phyloP scores from a whole-genome alignment of 2,888 invertebrate genomes.

The Ctenicera cuprea region DNA sequence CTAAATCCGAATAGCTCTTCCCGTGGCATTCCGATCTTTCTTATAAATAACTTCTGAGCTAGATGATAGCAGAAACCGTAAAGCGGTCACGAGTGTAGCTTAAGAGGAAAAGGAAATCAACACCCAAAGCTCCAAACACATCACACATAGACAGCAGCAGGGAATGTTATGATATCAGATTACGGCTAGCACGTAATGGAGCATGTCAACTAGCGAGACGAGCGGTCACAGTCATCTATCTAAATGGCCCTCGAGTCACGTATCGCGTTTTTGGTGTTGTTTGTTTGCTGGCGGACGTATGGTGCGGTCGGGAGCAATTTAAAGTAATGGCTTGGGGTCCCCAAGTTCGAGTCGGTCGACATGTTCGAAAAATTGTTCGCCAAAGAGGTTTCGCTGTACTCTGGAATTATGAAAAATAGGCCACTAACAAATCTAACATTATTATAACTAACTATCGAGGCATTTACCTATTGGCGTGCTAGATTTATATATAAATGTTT shows the following conservation, averaged over 20 bases:
- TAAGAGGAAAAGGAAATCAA: slow-evolving; percentile 46
- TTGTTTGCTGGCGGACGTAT: slow-evolving; percentile 59
- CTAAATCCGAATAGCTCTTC: not conserved
- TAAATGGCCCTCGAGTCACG: slow-evolving; percentile 62
- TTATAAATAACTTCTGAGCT: not conserved
- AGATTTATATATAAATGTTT: too few relatives aligned
- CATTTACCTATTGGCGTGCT: too few relatives aligned
- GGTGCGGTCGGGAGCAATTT: slow-evolving; percentile 56
- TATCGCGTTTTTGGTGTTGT: slow-evolving; percentile 62
- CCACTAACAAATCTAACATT: not conserved
- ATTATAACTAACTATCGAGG: not conserved
- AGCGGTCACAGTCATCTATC: slow-evolving; percentile 61
- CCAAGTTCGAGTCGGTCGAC: slow-evolving; percentile 31
- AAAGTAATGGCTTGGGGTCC: slow-evolving; percentile 55
- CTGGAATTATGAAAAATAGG: slow-evolving; percentile 12
- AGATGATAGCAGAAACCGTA: not conserved
- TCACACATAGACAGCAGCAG: slow-evolving; percentile 52
- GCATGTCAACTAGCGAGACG: slow-evolving; percentile 62
- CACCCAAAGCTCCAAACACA: slow-evolving; percentile 43
- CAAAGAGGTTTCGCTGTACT: slow-evolving; percentile 18
- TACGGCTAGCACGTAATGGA: slow-evolving; percentile 63
- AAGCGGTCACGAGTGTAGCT: slow-evolving; percentile 10
- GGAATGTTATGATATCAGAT: slow-evolving; percentile 62
- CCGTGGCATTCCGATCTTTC: not conserved
- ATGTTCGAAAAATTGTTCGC: slow-evolving; percentile 41